Percentiles rank a stretch among this genome's conserved stretches.
Evolutionary conservation across 2,113 vertebrate genomes (phyloP).

Genomic region (Ornithorhynchus anatinus): DNA sequence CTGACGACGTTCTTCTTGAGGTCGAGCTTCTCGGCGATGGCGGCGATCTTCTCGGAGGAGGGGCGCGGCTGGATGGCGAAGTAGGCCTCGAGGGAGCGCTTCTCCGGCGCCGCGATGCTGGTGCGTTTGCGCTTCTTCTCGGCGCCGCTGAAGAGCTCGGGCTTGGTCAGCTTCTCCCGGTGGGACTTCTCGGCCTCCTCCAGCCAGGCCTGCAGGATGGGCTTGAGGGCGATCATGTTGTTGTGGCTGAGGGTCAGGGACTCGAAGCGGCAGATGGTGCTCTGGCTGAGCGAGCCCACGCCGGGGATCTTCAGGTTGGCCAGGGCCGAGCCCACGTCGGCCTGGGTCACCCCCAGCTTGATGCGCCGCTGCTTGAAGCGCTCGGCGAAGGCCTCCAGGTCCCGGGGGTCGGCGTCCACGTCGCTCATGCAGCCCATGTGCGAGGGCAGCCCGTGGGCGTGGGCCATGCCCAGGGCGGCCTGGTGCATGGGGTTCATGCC

Average conservation of each 20-base stretch:
- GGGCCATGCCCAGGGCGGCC: slow-evolving; percentile 96
- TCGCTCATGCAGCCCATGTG: slow-evolving; percentile 98
- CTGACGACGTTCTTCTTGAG: slow-evolving; percentile 99
- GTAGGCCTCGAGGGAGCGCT: slow-evolving; percentile 95
- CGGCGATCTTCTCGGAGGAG: slow-evolving; percentile 97
- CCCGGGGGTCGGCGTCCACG: slow-evolving; percentile 95
- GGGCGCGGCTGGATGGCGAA: slow-evolving; percentile 96
- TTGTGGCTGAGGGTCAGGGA: slow-evolving; percentile 97
- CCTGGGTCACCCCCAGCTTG: slow-evolving; percentile 98
- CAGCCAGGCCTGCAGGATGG: slow-evolving; percentile 97
- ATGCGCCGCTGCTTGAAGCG: slow-evolving; percentile 98
- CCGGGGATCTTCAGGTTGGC: slow-evolving; percentile 98
- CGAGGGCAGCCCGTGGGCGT: slow-evolving; percentile 91
- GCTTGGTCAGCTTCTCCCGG: slow-evolving; percentile 96
- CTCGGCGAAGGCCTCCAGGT: slow-evolving; percentile 97
- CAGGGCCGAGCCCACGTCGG: slow-evolving; percentile 93
- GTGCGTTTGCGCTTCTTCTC: slow-evolving; percentile 98
- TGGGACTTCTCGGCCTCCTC: slow-evolving; percentile 97
- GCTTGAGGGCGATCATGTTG: slow-evolving; percentile 98
- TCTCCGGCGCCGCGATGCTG: slow-evolving; percentile 95
- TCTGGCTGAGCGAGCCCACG: slow-evolving; percentile 97
- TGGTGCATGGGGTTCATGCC: slow-evolving; percentile 99
- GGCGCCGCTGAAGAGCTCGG: slow-evolving; percentile 97
- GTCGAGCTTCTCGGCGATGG: slow-evolving; percentile 96
- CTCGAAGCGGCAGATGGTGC: slow-evolving; percentile 98